Evolutionary conservation across 1,140 invertebrate species (phyloP), one percentile per base, ranked within the genome.

Genomic region (Diploscapter pachys): DNA sequence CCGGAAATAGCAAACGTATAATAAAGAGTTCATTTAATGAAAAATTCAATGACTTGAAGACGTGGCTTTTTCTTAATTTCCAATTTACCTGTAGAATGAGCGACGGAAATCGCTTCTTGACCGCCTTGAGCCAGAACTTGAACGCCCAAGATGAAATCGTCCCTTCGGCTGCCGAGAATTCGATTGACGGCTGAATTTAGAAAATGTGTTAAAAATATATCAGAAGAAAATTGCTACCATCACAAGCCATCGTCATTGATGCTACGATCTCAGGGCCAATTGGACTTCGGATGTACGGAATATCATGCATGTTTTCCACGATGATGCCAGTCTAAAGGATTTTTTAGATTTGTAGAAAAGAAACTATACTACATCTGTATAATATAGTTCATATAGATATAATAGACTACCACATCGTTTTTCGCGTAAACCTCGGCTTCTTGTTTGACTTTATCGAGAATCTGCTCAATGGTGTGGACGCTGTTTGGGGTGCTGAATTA

Each of bases 271-370:
- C 92, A 3, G 92, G 91, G 5, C 89, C 89, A 62, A 91, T 82
- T 53, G 89, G 76, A 56, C 87, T 81, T 75, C 88, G 87, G 2
- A 91, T 78, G 80, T 94, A 94, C 0, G 92, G 93, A 11, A 92
- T 82, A 83, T 94, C 93, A 83, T 93, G 89, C 92, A 93, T 94
- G 83, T 94, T 94, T 87, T 94, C 93, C 3, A 94, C 85, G 8
- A 93, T 83, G 3, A 94, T 85, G 31, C 89, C 91, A 87, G 93
- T 91, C 92, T 93, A 76, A 31, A 84, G 82, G 67, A 31, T 6
- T 8, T 69, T 57, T 69, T 9, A 59, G n/a, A 63, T 69, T 69
- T 57, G 52, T 69, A 9, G n/a, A 59, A 9, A 59, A 69, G 31
- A 31, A 31, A 31, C 31, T 31, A 31, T 31, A 31, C 31, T 31